Evolutionary conservation across 92 coral and sea anemone species (phyloP).

Genomic region (Palythoa grandis): DNA sequence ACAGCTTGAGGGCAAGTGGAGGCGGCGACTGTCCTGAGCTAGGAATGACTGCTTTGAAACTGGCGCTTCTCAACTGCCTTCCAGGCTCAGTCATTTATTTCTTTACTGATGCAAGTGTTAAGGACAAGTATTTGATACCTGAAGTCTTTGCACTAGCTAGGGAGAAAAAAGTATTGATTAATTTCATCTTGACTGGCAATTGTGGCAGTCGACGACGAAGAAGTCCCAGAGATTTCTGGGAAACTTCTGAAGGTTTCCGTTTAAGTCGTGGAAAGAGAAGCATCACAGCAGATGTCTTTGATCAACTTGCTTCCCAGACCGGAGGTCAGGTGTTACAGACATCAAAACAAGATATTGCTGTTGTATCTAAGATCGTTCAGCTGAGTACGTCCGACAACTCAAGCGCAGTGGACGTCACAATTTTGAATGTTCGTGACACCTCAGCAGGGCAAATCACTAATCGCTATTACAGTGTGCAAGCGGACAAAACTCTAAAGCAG

Average conservation of each 20-base stretch:
- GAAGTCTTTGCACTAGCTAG: constrained; percentile 54
- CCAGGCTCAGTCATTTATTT: constrained; percentile 53
- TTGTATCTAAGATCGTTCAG: constrained; percentile 49
- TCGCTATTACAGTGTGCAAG: constrained; percentile 26
- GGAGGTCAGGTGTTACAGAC: constrained; percentile 71
- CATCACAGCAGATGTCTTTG: constrained; percentile 36
- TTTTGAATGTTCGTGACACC: constrained; percentile 45
- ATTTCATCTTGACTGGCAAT: constrained; percentile 41
- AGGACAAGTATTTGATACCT: constrained; percentile 42
- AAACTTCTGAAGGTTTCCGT: not conserved
- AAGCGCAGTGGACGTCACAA: constrained; percentile 9
- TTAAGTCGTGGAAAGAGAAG: constrained; percentile 38
- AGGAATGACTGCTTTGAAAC: constrained; percentile 65
- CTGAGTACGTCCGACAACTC: constrained; percentile 48
- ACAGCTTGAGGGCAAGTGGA: constrained; percentile 40
- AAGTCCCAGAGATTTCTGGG: not conserved
- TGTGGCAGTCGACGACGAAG: constrained; percentile 45
- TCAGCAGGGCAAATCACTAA: constrained; percentile 13
- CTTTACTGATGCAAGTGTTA: constrained; percentile 66
- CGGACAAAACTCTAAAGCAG: constrained; percentile 47
- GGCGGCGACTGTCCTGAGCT: constrained; percentile 78
- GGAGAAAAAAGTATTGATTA: constrained; percentile 41
- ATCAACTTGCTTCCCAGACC: constrained; percentile 58
- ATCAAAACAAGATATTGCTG: constrained; percentile 42
- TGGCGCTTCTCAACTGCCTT: constrained; percentile 59